These are phyloP conservation scores for Diploscapter pachys DNA, from an alignment of 1,140 invertebrate genomes.

Conservation along the genomic window DNA sequence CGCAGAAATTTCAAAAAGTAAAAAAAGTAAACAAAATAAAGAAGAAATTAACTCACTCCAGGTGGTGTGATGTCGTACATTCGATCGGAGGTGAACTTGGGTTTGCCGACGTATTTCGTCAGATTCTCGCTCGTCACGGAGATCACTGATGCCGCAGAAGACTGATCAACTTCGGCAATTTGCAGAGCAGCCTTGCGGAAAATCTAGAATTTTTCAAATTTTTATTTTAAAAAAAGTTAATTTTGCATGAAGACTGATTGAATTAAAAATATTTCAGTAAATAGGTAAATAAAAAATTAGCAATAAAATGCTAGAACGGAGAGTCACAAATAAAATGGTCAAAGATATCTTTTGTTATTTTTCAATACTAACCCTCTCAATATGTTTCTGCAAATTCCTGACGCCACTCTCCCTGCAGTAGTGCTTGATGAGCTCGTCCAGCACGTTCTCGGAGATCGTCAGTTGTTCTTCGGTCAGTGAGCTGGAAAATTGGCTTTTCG, in stretches of 20 bases:
- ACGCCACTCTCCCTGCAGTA: conserved; percentile 95
- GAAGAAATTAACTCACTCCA: conserved; percentile 63
- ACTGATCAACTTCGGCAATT: conserved; percentile 68
- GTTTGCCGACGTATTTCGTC: conserved; percentile 88
- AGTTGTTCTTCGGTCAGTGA: conserved; percentile 78
- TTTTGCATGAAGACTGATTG: too few species aligned
- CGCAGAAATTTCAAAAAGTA: not conserved
- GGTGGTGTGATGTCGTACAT: conserved; percentile 87
- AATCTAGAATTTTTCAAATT: conserved; percentile 63
- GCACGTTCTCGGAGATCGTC: conserved; percentile 70
- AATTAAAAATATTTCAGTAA: too few species aligned
- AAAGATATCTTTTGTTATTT: not conserved
- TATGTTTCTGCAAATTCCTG: conserved; percentile 93
- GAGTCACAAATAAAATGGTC: too few species aligned
- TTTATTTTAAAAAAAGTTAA: not conserved
- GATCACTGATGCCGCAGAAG: not conserved
- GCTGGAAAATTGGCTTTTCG: conserved; percentile 70
- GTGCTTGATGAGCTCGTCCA: conserved; percentile 78
- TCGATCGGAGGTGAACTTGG: conserved; percentile 86
- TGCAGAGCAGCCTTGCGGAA: conserved; percentile 89
- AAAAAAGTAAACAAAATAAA: not conserved
- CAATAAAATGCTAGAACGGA: too few species aligned
- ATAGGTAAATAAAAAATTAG: too few species aligned
- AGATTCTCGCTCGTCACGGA: conserved; percentile 70
- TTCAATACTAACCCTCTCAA: conserved; percentile 76